Conservation (phyloP, 2,888 invertebrate species). For the Spatulosminthurus flaviceps region DNA sequence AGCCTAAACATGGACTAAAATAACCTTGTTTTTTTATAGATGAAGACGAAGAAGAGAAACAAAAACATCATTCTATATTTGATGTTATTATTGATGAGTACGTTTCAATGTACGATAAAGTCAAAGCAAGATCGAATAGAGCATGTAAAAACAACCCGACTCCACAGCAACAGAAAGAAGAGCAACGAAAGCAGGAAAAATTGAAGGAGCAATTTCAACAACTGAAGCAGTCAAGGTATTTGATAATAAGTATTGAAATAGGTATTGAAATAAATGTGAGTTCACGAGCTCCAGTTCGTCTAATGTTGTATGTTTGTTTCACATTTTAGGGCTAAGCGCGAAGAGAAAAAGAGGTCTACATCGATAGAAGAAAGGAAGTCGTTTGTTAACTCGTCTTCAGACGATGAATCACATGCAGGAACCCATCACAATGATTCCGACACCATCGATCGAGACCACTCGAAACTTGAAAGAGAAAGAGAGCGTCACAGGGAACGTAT, state of each 20-base stretch:
- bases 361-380: slow-evolving; percentile 80
- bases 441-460: slow-evolving; percentile 54
- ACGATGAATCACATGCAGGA: slow-evolving; percentile 65
- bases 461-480: slow-evolving; percentile 49
- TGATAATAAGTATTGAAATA: neutral
- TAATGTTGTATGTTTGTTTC: too few species aligned
- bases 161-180: slow-evolving; percentile 79
- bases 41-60: slow-evolving; percentile 66
- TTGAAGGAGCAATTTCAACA: slow-evolving; percentile 90
- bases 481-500: slow-evolving; percentile 66
- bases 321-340: slow-evolving; percentile 76
- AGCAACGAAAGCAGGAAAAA: slow-evolving; percentile 82
- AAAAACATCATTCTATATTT: slow-evolving; percentile 90
- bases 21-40: slow-evolving; percentile 47
- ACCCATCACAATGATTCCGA: slow-evolving; percentile 60
- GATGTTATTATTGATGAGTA: slow-evolving; percentile 90
- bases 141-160: slow-evolving; percentile 73
- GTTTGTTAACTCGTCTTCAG: slow-evolving; percentile 72
- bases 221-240: slow-evolving; percentile 76
- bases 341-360: slow-evolving; percentile 87
- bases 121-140: slow-evolving; percentile 86
- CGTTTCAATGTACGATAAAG: slow-evolving; percentile 98
- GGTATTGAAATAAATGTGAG: too few species aligned
- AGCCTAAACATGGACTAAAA: neutral
- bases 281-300: too few species aligned